Conservation (phyloP, 2,797 vertebrate genomes). For the Phoebastria nigripes region DNA sequence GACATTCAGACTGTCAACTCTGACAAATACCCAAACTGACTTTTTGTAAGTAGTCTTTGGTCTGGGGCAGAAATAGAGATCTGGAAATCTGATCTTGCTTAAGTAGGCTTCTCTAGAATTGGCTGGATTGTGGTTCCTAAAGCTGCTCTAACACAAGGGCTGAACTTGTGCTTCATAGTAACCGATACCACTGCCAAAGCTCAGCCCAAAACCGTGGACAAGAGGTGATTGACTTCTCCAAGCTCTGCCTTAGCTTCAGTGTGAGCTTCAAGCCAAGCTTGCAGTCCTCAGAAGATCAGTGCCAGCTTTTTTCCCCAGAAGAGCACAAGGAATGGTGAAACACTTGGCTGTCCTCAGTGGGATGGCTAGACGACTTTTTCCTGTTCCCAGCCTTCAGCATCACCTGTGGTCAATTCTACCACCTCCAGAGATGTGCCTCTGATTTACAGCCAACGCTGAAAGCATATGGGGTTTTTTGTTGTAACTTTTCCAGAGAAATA, state of each 20-base stretch:
- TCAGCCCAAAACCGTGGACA: background rate
- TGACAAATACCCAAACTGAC: background rate
- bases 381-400: background rate
- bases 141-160: background rate
- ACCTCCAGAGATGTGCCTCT: background rate
- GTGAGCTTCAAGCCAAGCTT: background rate
- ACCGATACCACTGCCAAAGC: background rate
- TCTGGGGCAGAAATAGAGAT: background rate
- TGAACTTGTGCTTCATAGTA: background rate
- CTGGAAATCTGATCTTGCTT: background rate
- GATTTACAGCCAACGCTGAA: background rate
- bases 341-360: background rate
- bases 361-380: background rate
- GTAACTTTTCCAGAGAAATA: background rate
- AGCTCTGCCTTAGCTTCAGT: background rate
- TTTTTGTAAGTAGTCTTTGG: background rate
- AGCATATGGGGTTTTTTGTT: accelerated
- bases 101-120: background rate
- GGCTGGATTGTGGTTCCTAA: background rate
- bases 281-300: background rate
- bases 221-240: background rate
- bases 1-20: background rate
- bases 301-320: background rate
- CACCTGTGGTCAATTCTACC: background rate
- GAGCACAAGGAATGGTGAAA: accelerated